phyloP scores from a whole-genome alignment of 2,113 vertebrate species.

The Pteronura brasiliensis region DNA sequence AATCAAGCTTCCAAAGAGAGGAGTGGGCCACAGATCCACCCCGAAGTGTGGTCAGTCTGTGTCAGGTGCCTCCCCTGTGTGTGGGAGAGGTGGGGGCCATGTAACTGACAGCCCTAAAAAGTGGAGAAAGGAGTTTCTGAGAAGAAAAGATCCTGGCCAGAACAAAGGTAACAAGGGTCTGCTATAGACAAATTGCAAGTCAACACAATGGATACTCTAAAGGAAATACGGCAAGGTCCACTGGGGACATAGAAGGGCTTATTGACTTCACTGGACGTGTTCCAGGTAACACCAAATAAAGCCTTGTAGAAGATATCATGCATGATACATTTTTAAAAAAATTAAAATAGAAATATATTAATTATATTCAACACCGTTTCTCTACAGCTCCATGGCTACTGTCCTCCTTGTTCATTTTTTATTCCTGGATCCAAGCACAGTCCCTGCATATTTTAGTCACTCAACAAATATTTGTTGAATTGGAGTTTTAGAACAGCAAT shows the following conservation, averaged over 20 bases:
- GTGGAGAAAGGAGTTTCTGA: background rate
- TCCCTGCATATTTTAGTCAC: background rate
- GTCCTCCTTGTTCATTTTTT: background rate
- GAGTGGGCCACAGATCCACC: background rate
- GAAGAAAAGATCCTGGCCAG: background rate
- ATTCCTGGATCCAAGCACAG: background rate
- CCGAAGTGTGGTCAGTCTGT: background rate
- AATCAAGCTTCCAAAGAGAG: background rate
- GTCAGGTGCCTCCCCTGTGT: background rate
- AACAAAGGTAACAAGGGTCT: background rate
- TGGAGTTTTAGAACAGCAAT: background rate
- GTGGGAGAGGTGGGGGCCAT: background rate
- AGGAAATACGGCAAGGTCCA: background rate
- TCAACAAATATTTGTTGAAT: background rate
- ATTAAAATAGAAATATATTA: background rate
- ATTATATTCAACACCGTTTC: background rate
- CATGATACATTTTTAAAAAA: background rate
- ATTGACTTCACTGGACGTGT: background rate
- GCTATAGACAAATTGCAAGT: background rate
- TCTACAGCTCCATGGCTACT: background rate
- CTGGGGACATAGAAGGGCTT: background rate
- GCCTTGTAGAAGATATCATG: background rate
- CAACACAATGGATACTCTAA: background rate
- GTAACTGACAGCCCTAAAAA: background rate
- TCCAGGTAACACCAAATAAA: background rate